These are phyloP conservation scores for Poeciliopsis presidionis DNA, from an alignment of 2,797 vertebrate species.

Conservation along the genomic window DNA sequence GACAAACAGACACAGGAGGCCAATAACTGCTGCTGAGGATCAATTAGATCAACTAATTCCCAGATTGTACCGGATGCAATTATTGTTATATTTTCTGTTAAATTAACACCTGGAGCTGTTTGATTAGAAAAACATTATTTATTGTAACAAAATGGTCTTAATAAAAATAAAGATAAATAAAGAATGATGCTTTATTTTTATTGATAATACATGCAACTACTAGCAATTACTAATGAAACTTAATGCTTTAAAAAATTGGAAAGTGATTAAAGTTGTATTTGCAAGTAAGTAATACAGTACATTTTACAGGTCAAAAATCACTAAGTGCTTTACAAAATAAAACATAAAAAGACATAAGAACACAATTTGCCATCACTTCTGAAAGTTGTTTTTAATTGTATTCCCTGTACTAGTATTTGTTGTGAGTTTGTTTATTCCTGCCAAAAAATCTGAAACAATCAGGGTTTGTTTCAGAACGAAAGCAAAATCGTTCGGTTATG, in stretches of 20 bases:
- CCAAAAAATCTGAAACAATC: conserved; percentile 3
- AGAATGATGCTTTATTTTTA: background rate
- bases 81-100: conserved; percentile 16
- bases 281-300: too few species aligned
- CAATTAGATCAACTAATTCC: background rate
- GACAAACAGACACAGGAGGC: conserved; percentile 68
- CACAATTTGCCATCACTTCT: background rate
- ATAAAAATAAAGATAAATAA: background rate
- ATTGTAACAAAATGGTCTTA: background rate
- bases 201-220: background rate
- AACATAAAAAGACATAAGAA: too few species aligned
- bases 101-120: conserved; percentile 7
- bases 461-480: background rate
- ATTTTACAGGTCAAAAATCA: too few species aligned
- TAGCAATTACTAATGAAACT: background rate
- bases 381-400: background rate
- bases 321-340: too few species aligned
- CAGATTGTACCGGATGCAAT: background rate
- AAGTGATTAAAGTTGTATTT: background rate
- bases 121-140: background rate
- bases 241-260: background rate
- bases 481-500: background rate
- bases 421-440: conserved; percentile 8
- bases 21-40: conserved; percentile 73
- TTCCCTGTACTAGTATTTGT: background rate